A percentile compares a stretch with the other conserved stretches of the same genome.
Conservation (phyloP, 2,888 invertebrate species). For the Andricus curvator region DNA sequence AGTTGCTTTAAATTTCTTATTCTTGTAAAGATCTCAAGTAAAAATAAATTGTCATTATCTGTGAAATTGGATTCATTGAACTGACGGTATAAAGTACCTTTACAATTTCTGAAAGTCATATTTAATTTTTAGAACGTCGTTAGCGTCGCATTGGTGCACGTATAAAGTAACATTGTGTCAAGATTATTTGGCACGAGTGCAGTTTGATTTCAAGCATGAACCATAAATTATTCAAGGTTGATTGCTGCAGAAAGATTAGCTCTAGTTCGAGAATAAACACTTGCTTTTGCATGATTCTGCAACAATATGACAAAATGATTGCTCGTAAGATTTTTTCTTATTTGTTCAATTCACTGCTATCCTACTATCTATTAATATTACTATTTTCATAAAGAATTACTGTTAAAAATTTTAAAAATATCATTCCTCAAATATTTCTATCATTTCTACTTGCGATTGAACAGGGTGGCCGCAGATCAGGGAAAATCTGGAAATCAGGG, state of each 20-base stretch:
- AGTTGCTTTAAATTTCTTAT: background rate
- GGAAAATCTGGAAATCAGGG: too few species aligned
- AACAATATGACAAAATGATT: background rate
- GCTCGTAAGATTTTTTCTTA: background rate
- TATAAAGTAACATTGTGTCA: conserved; percentile 19
- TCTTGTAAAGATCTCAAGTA: background rate
- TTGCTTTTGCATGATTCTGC: conserved; percentile 4
- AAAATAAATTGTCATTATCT: background rate
- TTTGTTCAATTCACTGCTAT: background rate
- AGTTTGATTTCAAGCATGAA: conserved; percentile 27
- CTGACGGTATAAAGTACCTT: background rate
- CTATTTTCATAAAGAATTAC: background rate
- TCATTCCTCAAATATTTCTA: too few species aligned
- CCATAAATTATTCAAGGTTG: conserved; percentile 24
- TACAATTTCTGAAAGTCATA: background rate
- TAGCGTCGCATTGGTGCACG: conserved; percentile 2
- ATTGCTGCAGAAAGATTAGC: conserved; percentile 6
- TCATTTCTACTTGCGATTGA: too few species aligned
- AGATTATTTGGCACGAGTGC: conserved; percentile 23
- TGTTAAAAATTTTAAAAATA: too few species aligned
- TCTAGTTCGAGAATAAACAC: conserved; percentile 11
- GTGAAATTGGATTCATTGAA: background rate
- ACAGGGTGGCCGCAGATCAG: too few species aligned
- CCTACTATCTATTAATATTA: background rate
- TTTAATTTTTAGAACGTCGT: conserved; percentile 5